Conservation (phyloP, 1,140 invertebrate species). For the Pseudomyrmex sp. region DNA sequence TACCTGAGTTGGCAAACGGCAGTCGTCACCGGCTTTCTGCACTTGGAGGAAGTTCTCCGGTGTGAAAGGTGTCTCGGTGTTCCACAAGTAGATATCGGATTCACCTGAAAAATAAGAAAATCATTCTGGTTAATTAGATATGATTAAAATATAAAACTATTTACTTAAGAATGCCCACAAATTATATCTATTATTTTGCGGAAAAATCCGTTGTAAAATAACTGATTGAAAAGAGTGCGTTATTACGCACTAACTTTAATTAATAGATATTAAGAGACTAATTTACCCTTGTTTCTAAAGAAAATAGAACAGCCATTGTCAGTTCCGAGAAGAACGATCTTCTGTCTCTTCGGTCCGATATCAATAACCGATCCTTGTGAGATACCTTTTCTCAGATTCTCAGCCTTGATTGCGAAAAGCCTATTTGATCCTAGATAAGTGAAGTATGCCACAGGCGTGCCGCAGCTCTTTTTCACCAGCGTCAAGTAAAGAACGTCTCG, state of each 20-base stretch:
- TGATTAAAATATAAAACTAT: background rate
- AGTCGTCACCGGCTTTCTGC: conserved; percentile 85
- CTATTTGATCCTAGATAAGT: conserved; percentile 86
- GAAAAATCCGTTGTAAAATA: background rate
- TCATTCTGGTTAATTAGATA: background rate
- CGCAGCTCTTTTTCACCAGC: conserved; percentile 84
- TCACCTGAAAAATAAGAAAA: conserved; percentile 80
- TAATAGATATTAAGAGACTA: background rate
- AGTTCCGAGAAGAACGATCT: conserved; percentile 87
- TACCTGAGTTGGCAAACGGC: conserved; percentile 87
- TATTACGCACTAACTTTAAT: background rate
- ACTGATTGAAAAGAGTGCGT: background rate
- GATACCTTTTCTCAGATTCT: conserved; percentile 84
- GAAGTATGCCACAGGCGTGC: conserved; percentile 86
- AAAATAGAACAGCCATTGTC: conserved; percentile 86
- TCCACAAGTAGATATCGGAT: conserved; percentile 88
- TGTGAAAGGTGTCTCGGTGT: conserved; percentile 86
- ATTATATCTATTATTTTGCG: background rate
- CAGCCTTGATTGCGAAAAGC: conserved; percentile 86
- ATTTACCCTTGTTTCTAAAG: conserved; percentile 82
- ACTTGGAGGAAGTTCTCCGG: conserved; percentile 86
- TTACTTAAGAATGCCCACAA: background rate
- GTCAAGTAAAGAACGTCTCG: conserved; percentile 87
- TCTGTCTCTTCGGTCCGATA: conserved; percentile 85
- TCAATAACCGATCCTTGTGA: conserved; percentile 85